phyloP scores from a whole-genome alignment of 2,888 invertebrate genomes.

The Trachelus stipa region DNA sequence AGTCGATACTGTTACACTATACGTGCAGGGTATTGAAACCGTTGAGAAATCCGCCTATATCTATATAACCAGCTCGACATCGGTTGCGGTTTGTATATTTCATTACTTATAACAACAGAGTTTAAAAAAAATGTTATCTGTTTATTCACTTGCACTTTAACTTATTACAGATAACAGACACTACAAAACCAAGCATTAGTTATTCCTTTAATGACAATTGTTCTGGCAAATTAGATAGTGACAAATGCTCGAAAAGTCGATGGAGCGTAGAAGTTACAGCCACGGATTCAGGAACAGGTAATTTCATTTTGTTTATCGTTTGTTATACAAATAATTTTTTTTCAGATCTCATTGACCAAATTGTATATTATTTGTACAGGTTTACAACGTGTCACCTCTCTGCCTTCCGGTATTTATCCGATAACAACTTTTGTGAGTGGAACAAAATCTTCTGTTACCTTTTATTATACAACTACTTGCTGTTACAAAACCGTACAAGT shows the following conservation, averaged over 20 bases:
- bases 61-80: conserved; percentile 40
- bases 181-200: conserved; percentile 71
- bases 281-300: conserved; percentile 76
- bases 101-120: background rate
- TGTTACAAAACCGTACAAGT: conserved; percentile 78
- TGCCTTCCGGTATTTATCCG: conserved; percentile 71
- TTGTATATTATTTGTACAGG: conserved; percentile 40
- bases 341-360: background rate
- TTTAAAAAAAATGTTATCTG: background rate
- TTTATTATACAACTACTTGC: conserved; percentile 79
- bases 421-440: conserved; percentile 76
- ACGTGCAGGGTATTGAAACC: conserved; percentile 41
- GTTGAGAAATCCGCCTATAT: conserved; percentile 52
- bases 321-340: background rate
- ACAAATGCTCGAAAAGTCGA: conserved; percentile 73
- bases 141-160: background rate
- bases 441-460: conserved; percentile 74
- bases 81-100: conserved; percentile 27
- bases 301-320: conserved; percentile 11
- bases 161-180: conserved; percentile 63
- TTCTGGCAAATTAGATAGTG: conserved; percentile 68
- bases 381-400: conserved; percentile 54
- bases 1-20: conserved; percentile 49
- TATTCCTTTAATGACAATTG: conserved; percentile 77
- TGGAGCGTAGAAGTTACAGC: conserved; percentile 80